Evolutionary conservation across 2,797 vertebrate species (phyloP).

Genomic region (Ctenopoma multispine): DNA sequence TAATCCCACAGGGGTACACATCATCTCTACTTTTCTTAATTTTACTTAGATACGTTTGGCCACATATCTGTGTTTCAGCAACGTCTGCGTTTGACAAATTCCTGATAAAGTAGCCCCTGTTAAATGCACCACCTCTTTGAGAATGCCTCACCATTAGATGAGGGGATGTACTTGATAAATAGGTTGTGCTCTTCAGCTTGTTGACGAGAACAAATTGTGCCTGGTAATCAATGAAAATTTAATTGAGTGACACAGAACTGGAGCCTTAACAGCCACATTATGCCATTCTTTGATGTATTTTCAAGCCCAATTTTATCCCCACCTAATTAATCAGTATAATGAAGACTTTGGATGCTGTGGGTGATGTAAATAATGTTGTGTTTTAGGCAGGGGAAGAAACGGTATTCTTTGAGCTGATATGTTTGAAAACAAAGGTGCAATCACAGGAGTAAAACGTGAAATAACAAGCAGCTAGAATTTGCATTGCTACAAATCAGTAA

Average conservation of each 20-base stretch:
- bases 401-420: constrained; percentile 28
- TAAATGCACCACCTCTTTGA: constrained; percentile 40
- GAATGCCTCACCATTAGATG: constrained; percentile 36
- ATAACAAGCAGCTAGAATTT: constrained; percentile 22
- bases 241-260: constrained; percentile 69
- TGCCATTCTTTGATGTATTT: constrained; percentile 78
- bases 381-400: constrained; percentile 31
- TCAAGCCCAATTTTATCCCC: constrained; percentile 65
- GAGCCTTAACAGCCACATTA: constrained; percentile 61
- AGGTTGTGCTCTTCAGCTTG: constrained; percentile 42
- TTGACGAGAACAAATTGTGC: constrained; percentile 71
- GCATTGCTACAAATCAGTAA: constrained; percentile 5
- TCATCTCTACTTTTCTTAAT: neutral
- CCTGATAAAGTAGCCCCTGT: constrained; percentile 35
- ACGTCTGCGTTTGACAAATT: constrained; percentile 19
- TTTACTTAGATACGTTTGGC: neutral
- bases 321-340: constrained; percentile 75
- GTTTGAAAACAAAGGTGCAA: constrained; percentile 28
- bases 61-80: neutral
- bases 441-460: constrained; percentile 32
- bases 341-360: constrained; percentile 55
- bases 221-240: constrained; percentile 77
- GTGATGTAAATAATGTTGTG: constrained; percentile 25
- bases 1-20: neutral
- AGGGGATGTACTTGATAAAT: constrained; percentile 58